These are phyloP conservation scores for Caretta caretta DNA, from an alignment of 2,113 vertebrate genomes.

Conservation along the genomic window DNA sequence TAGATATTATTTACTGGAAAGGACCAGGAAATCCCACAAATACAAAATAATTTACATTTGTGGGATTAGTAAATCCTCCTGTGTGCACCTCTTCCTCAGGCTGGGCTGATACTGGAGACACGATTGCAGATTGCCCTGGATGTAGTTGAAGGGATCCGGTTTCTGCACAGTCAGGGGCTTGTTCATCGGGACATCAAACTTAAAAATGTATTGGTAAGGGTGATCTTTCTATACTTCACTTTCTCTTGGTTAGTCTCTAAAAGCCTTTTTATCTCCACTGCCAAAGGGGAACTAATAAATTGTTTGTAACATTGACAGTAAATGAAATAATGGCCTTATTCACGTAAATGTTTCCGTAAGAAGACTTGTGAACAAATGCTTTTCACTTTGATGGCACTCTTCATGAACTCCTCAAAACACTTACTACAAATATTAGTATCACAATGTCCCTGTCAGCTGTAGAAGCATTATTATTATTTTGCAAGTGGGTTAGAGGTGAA, in stretches of 20 bases:
- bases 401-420: neutral
- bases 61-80: neutral
- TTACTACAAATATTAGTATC: too few relatives aligned
- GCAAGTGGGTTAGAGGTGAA: neutral
- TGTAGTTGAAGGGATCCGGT: conserved; percentile 97
- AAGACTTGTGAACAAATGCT: neutral
- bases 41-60: neutral
- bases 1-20: accelerated
- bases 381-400: neutral
- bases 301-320: accelerated
- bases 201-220: conserved; percentile 97
- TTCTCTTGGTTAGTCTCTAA: neutral
- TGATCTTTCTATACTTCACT: neutral
- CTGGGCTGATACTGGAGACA: conserved; percentile 88
- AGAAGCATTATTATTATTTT: neutral
- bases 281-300: neutral
- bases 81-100: conserved; percentile 72
- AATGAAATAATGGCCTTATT: neutral
- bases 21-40: neutral
- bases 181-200: conserved; percentile 97
- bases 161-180: conserved; percentile 95
- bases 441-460: neutral
- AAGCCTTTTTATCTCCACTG: accelerated
- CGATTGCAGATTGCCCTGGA: conserved; percentile 94
- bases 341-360: accelerated